phyloP scores from a whole-genome alignment of 2,888 invertebrate species.

The Automeris io region DNA sequence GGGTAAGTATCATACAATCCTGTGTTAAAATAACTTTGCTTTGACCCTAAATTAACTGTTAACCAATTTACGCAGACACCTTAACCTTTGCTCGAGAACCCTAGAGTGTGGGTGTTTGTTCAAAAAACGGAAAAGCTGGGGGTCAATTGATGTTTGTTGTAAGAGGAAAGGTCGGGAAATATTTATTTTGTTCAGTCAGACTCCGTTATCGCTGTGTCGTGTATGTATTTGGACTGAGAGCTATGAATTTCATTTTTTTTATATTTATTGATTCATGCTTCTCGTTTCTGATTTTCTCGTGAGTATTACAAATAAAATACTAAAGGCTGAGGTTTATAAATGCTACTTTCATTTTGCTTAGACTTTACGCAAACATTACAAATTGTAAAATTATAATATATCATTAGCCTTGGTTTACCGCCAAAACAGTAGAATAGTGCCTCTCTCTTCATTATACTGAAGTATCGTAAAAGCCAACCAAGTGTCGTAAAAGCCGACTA shows the following conservation, averaged over 20 bases:
- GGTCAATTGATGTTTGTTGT: conserved; percentile 30
- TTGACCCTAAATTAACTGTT: conserved; percentile 23
- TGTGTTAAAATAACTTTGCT: conserved; percentile 19
- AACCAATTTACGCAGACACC: conserved; percentile 21
- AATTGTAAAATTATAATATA: no score
- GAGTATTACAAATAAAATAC: no score
- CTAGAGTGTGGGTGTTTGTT: conserved; percentile 13
- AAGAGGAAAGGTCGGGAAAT: conserved; percentile 31
- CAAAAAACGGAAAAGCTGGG: conserved; percentile 17
- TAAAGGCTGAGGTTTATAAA: no score
- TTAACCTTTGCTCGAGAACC: conserved; percentile 1
- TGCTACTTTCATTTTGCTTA: no score
- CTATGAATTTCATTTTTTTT: conserved; percentile 9
- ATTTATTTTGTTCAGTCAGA: conserved; percentile 36
- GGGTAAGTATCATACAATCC: conserved; percentile 22
- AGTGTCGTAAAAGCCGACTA: no score
- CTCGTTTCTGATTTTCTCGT: no score
- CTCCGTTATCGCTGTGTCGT: conserved; percentile 22
- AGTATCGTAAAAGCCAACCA: no score
- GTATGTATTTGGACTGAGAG: conserved; percentile 11
- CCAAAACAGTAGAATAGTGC: no score
- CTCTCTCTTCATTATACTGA: no score
- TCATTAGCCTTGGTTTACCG: no score
- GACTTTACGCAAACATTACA: no score
- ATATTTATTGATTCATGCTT: no score